These are phyloP conservation scores for Noctua comes DNA, from an alignment of 2,888 invertebrate genomes.

Conservation along the genomic window DNA sequence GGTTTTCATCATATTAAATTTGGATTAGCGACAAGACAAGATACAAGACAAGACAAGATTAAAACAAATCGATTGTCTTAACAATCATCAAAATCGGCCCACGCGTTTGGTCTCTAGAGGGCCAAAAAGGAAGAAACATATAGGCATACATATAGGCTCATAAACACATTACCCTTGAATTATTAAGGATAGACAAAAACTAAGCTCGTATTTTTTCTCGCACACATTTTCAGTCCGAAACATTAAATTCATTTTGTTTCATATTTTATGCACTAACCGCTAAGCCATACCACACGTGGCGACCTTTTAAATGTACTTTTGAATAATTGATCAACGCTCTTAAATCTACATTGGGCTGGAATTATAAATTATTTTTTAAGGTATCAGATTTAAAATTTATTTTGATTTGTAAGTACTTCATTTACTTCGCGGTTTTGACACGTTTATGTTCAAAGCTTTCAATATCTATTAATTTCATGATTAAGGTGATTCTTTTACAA, in stretches of 20 bases:
- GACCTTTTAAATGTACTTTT: conserved; percentile 1
- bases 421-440: background rate
- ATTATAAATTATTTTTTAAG: conserved; percentile 3
- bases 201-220: background rate
- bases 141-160: background rate
- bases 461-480: background rate
- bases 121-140: background rate
- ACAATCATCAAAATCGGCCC: background rate
- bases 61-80: background rate
- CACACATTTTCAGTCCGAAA: background rate
- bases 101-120: too few species aligned
- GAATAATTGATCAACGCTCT: conserved; percentile 14
- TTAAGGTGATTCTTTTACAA: background rate
- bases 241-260: background rate
- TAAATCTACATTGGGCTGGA: background rate
- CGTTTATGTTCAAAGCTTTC: background rate
- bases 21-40: too few species aligned
- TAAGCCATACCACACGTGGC: conserved; percentile 20
- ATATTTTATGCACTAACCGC: background rate
- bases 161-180: background rate
- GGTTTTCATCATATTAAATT: background rate
- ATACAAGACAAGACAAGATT: too few species aligned
- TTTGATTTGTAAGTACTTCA: background rate
- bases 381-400: background rate
- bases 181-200: background rate